A percentile compares a stretch with the other conserved stretches of the same genome.
Evolutionary conservation across 92 coral and sea anemone species (phyloP).

Genomic region (Zoanthus gigantus): DNA sequence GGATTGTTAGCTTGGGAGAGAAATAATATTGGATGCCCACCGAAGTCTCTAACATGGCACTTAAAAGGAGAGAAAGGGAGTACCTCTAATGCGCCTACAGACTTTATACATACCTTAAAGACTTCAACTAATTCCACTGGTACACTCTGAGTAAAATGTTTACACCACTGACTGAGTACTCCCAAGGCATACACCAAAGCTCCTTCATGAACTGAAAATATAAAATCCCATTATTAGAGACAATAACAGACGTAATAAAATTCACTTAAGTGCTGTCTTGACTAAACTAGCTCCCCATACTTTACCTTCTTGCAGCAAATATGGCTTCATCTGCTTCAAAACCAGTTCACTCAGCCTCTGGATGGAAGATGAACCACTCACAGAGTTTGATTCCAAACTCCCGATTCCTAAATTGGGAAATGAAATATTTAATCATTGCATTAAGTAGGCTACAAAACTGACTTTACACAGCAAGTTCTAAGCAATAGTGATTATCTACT

Average conservation of each 20-base stretch:
- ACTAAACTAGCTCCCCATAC: neutral
- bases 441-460: neutral
- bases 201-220: conserved; percentile 79
- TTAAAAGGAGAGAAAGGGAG: too few relatives aligned
- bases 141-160: conserved; percentile 72
- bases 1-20: too few relatives aligned
- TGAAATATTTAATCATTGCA: neutral
- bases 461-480: neutral
- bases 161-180: conserved; percentile 87
- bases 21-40: too few relatives aligned
- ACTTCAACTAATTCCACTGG: conserved; percentile 78
- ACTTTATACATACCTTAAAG: conserved; percentile 75
- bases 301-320: conserved; percentile 94
- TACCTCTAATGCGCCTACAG: too few relatives aligned
- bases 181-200: conserved; percentile 81
- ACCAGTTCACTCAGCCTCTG: conserved; percentile 80
- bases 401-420: conserved; percentile 61
- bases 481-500: neutral
- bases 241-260: neutral
- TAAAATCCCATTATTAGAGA: neutral
- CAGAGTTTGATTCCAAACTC: conserved; percentile 78
- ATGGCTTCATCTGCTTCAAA: conserved; percentile 78
- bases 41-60: too few relatives aligned
- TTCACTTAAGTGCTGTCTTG: neutral
- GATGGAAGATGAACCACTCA: conserved; percentile 83